These are phyloP conservation scores for Limnodromus scolopaceus DNA, from an alignment of 2,797 vertebrate genomes.

Conservation along the genomic window DNA sequence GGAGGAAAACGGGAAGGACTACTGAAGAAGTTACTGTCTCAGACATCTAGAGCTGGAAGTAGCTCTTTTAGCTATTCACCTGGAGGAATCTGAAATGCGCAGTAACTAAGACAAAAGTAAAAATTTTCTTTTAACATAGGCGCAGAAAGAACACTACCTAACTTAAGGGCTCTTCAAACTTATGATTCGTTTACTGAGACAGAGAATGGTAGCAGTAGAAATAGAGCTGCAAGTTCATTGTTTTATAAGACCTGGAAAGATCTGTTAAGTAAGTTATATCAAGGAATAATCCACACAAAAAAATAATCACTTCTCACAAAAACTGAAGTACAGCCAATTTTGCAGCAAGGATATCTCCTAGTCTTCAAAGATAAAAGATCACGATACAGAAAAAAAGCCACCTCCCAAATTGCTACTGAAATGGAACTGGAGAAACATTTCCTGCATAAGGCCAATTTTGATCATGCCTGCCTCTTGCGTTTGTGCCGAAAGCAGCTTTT, in stretches of 20 bases:
- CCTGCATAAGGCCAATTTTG: not conserved
- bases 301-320: not conserved
- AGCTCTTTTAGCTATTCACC: not conserved
- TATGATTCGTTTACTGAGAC: not conserved
- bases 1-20: not conserved
- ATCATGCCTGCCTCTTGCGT: fast-evolving
- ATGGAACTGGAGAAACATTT: not conserved
- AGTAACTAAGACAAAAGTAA: not conserved
- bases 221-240: not conserved
- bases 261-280: not conserved
- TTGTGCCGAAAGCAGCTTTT: not conserved
- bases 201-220: not conserved
- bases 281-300: not conserved
- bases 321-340: not conserved
- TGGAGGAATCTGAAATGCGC: not conserved
- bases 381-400: not conserved
- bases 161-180: not conserved
- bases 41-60: not conserved
- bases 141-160: not conserved
- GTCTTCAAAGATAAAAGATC: not conserved
- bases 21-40: not conserved
- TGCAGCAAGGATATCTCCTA: not conserved
- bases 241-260: not conserved
- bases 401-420: not conserved
- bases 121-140: not conserved